Conservation (phyloP, 1,140 invertebrate species). For the Pantala flavescens region DNA sequence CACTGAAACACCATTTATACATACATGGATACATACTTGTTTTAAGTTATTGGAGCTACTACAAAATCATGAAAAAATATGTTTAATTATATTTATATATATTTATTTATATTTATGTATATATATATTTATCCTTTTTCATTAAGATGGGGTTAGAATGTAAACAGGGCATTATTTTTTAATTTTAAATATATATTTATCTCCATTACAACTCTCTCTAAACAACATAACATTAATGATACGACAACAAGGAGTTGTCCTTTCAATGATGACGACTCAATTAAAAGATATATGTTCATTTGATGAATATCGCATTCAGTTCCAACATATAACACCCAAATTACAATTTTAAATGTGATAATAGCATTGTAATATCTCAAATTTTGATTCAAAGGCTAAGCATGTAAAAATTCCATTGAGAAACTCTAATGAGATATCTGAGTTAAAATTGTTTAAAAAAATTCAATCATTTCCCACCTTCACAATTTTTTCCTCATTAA, state of each 20-base stretch:
- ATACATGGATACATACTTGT: background rate
- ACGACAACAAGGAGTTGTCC: background rate
- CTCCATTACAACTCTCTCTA: background rate
- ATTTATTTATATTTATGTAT: background rate
- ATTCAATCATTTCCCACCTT: too few relatives aligned
- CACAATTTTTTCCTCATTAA: too few relatives aligned
- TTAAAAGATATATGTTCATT: background rate
- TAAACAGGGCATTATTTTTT: background rate
- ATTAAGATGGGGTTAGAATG: too few relatives aligned
- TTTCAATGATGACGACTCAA: background rate
- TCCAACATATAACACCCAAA: background rate
- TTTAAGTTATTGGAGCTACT: background rate
- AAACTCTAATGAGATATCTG: too few relatives aligned
- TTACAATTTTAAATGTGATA: background rate
- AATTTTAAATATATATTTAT: background rate
- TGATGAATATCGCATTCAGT: background rate
- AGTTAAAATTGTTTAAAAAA: too few relatives aligned
- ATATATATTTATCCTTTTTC: too few relatives aligned
- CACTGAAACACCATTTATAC: background rate
- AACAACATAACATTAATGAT: background rate
- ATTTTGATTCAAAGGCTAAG: background rate
- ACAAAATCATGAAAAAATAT: slow-evolving; percentile 11
- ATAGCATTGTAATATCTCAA: background rate
- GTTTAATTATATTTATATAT: slow-evolving; percentile 6
- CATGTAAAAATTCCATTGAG: background rate